Evolutionary conservation across 2,797 vertebrate species (phyloP).

Genomic region (Chelonia mydas): DNA sequence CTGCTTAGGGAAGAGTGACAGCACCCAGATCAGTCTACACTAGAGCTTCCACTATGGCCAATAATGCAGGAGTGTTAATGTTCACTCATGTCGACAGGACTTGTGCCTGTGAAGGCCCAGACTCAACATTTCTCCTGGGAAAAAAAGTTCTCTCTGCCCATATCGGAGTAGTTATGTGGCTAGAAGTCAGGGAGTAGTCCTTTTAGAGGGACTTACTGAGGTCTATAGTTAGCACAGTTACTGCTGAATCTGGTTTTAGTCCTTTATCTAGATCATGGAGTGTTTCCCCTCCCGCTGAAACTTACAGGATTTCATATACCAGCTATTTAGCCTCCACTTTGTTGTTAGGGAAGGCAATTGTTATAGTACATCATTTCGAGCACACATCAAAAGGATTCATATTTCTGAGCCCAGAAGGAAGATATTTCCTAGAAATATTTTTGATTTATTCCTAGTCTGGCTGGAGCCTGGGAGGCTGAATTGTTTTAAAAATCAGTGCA

Average conservation of each 20-base stretch:
- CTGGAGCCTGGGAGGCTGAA: neutral
- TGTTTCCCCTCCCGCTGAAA: neutral
- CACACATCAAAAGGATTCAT: neutral
- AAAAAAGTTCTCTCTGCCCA: neutral
- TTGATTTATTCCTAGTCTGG: neutral
- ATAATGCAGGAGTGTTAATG: neutral
- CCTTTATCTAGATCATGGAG: neutral
- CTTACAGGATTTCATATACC: neutral
- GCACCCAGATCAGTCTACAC: neutral
- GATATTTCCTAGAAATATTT: neutral
- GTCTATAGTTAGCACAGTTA: neutral
- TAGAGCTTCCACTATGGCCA: neutral
- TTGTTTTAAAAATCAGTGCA: neutral
- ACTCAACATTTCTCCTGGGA: neutral
- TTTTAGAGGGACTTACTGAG: neutral
- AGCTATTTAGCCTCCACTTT: neutral
- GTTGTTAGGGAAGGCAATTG: neutral
- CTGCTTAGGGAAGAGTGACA: neutral
- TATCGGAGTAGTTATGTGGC: no score
- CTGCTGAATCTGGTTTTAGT: neutral
- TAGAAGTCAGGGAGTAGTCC: neutral
- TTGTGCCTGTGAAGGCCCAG: neutral
- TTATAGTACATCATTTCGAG: neutral
- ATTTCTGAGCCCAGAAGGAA: neutral
- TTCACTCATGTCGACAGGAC: neutral